Base-by-base conservation (phyloP, 2,113 vertebrate species). In the Syngnathus typhle region DNA sequence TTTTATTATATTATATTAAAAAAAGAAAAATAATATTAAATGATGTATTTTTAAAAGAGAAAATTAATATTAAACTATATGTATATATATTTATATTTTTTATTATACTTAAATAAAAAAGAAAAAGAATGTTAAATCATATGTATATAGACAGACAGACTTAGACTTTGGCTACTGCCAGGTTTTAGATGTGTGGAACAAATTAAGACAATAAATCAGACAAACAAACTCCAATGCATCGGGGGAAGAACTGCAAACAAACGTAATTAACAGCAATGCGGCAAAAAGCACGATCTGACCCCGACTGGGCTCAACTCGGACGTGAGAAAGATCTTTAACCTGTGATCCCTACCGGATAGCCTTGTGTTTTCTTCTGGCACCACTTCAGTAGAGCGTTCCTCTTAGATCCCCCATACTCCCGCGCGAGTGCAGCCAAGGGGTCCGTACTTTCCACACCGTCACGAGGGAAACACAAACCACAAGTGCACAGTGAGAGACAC, bases 311-410 rank as follows among this genome's bases (percentile, higher is more conserved):
- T 64, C 7, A 36, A 12, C 60, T 36, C 58, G 59, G 64, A 60
- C 72, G 60, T 44, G 71, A 84, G 65, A 71, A 73, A 74, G 76
- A 80, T 78, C 78, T 76, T 10, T 51, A 68, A 73, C 75, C 84
- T 84, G 47, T 79, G 83, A 74, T 72, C 68, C 93, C 92, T 90
- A 99, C 96, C 90, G 93, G 93, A 81, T 99, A 99, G 71, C 95
- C 94, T 77, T 99, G 93, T 68, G 95, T 98, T 88, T 96, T 99
- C 91, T 93, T 98, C 90, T 98, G 96, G 87, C 96, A 99, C 97
- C 96, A 98, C 82, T 95, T 98, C 88, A 99, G 88, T 70, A 98
- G 85, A 79, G 97, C 97, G 9, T 98, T 98, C 82, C 96, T 95
- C 87, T 98, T 98, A 7, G 97, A 99, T 79, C 97, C 97, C 0